Conservation (phyloP, 2,888 invertebrate species). For the Athetis lepigone region DNA sequence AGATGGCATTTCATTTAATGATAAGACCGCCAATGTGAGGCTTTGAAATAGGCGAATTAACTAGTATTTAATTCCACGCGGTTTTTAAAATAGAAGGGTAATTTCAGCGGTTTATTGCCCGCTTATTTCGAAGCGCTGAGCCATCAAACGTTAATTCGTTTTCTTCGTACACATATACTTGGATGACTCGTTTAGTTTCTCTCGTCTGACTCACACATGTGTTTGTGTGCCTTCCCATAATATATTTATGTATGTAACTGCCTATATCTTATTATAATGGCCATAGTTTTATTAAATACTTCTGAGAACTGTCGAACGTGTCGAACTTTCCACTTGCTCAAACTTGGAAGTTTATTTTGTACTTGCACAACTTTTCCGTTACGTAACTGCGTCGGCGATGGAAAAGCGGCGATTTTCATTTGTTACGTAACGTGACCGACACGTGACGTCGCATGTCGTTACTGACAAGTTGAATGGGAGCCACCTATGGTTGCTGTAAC, state of each 20-base stretch:
- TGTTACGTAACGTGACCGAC: slow-evolving; percentile 69
- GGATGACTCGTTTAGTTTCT: slow-evolving; percentile 55
- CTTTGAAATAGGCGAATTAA: slow-evolving; percentile 26
- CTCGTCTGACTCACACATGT: slow-evolving; percentile 68
- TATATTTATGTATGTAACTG: not conserved
- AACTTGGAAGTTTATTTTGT: slow-evolving; percentile 64
- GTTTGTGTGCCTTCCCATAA: slow-evolving; percentile 61
- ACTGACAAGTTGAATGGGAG: slow-evolving; percentile 56
- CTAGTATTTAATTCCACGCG: slow-evolving; percentile 5
- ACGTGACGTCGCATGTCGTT: slow-evolving; percentile 60
- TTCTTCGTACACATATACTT: slow-evolving; percentile 32
- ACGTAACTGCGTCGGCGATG: slow-evolving; percentile 64
- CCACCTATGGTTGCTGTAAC: slow-evolving; percentile 56
- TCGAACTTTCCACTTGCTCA: slow-evolving; percentile 72
- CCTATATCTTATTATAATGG: slow-evolving; percentile 69
- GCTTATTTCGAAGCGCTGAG: slow-evolving; percentile 28
- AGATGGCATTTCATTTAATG: slow-evolving; percentile 70
- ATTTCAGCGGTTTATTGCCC: slow-evolving; percentile 29
- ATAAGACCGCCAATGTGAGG: slow-evolving; percentile 18
- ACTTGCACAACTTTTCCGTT: slow-evolving; percentile 75
- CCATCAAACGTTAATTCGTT: slow-evolving; percentile 47
- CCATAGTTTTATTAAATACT: slow-evolving; percentile 70
- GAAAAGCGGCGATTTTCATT: slow-evolving; percentile 73
- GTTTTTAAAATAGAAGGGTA: slow-evolving; percentile 28
- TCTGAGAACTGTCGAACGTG: slow-evolving; percentile 71